phyloP scores from a whole-genome alignment of 2,113 vertebrate genomes.

The Entomyzon cyanotis region DNA sequence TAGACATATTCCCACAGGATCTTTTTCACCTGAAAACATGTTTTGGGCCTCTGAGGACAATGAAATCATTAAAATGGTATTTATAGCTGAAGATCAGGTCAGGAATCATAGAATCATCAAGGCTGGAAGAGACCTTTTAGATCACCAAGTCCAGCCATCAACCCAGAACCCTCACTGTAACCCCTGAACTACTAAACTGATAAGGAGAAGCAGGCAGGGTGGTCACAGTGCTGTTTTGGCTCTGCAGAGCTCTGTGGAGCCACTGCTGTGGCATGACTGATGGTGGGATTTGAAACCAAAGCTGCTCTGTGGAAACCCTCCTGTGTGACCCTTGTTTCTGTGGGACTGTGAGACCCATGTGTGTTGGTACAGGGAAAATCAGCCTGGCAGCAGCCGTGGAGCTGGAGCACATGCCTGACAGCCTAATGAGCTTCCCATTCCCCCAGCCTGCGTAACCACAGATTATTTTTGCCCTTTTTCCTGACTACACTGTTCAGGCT shows the following conservation, averaged over 20 bases:
- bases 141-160: background rate
- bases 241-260: background rate
- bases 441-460: background rate
- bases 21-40: background rate
- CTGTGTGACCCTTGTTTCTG: background rate
- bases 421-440: background rate
- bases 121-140: background rate
- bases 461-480: background rate
- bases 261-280: background rate
- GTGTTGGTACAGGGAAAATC: background rate
- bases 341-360: background rate
- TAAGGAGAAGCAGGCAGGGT: background rate
- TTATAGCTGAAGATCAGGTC: background rate
- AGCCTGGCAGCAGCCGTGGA: background rate
- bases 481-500: background rate
- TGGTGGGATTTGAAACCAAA: background rate
- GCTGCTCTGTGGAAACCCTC: background rate
- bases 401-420: background rate
- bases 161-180: background rate
- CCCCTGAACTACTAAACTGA: background rate
- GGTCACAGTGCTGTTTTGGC: accelerated
- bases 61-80: background rate
- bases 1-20: background rate
- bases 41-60: background rate
- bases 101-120: background rate